phyloP scores from a whole-genome alignment of 2,888 invertebrate species.

The Drosophila limbata region DNA sequence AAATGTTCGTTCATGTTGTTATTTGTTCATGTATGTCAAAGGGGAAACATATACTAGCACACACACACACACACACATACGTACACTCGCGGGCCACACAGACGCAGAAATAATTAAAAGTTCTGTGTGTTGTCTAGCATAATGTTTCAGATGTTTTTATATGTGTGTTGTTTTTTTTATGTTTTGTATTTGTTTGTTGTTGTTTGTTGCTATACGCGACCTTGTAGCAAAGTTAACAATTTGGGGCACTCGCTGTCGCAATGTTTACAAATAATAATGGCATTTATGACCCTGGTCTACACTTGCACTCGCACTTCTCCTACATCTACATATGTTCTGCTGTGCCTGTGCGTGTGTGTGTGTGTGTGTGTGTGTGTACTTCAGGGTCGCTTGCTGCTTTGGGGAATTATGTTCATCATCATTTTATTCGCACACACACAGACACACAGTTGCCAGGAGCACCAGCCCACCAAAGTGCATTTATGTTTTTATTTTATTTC shows the following conservation, averaged over 20 bases:
- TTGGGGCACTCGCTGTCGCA: slow-evolving; percentile 75
- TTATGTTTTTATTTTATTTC: slow-evolving; percentile 40
- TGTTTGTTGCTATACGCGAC: slow-evolving; percentile 51
- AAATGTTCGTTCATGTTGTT: slow-evolving; percentile 52
- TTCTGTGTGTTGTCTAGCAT: slow-evolving; percentile 65
- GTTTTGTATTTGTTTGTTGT: slow-evolving; percentile 19
- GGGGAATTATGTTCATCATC: slow-evolving; percentile 60
- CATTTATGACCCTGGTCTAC: slow-evolving; percentile 76
- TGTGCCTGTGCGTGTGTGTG: slow-evolving; percentile 3
- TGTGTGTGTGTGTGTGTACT: slow-evolving; percentile 41
- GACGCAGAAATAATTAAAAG: slow-evolving; percentile 76
- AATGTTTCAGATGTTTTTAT: slow-evolving; percentile 44
- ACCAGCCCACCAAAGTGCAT: slow-evolving; percentile 58
- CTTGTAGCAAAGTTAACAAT: slow-evolving; percentile 76
- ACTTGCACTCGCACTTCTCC: slow-evolving; percentile 27
- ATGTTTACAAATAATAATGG: slow-evolving; percentile 80
- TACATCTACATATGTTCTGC: slow-evolving; percentile 32
- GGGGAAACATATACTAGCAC: slow-evolving; percentile 22
- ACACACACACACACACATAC: slow-evolving; percentile 26
- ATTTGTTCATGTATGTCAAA: slow-evolving; percentile 44
- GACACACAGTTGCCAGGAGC: slow-evolving; percentile 23
- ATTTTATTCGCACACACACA: slow-evolving; percentile 51
- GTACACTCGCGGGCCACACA: slow-evolving; percentile 49
- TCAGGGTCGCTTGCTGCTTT: slow-evolving; percentile 57
- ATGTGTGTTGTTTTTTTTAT: slow-evolving; percentile 26